Base-by-base conservation (phyloP, 2,113 vertebrate species). In the Philantomba maxwellii region DNA sequence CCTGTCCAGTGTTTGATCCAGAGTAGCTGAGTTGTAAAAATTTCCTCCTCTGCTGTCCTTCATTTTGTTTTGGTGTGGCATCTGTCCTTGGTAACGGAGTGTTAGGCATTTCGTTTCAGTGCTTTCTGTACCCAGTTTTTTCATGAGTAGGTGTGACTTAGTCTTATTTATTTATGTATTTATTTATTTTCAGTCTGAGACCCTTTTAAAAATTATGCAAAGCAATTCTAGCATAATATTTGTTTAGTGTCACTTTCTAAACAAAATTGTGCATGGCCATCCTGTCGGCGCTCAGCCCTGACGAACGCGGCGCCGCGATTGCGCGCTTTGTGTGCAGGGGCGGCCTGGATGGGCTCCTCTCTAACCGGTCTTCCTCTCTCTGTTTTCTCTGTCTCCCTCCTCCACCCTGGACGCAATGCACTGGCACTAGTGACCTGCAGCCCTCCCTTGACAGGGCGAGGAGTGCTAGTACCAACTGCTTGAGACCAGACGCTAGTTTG, bases 401-500 rank as follows among this genome's bases (percentile, higher is more conserved):
- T 99, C 98, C 98, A 97, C 99, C 98, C 98, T 99, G 99, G 99
- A 99, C 99, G 98, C 98, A 99, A 98, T 99, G 98, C 99, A 99
- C 99, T 99, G 99, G 99, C 99, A 99, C 99, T 99, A 99, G 99
- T 98, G 99, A 99, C 99, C 99, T 99, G 97, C 99, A 99, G 99
- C 99, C 99, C 96, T 99, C 99, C 97, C 99, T 99, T 99, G 99
- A 99, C 99, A 99, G 99, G 99, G 99, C 99, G 99, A 99, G 99
- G 99, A 99, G 99, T 99, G 99, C 99, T 99, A 99, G 99, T 99
- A 99, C 99, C 98, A 99, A 99, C 98, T 99, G 99, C 99, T 99
- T 99, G 99, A 99, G 99, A 99, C 99, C 99, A 98, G 99, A 99
- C 98, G 98, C 98, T 99, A 99, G 99, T 99, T 99, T 99, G 99